Conservation (phyloP, 2,888 invertebrate genomes). For the Antheraea assamensis region DNA sequence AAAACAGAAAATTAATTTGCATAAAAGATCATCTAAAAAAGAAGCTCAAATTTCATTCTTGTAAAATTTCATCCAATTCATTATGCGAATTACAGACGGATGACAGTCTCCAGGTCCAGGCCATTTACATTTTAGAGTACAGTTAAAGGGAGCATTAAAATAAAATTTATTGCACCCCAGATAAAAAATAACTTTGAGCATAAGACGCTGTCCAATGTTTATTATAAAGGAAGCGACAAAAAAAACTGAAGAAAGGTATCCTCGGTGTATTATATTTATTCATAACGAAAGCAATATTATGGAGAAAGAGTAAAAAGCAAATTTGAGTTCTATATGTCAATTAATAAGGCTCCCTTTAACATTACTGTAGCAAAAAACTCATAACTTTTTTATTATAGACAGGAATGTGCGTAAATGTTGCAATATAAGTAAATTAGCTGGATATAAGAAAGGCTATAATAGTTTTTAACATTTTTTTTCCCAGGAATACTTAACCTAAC, state of each 20-base stretch:
- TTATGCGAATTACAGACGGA: conserved; percentile 51
- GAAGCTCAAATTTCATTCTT: neutral
- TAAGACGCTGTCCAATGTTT: conserved; percentile 64
- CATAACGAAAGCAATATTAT: conserved; percentile 73
- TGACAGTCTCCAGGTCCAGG: conserved; percentile 48
- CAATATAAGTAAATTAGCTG: neutral
- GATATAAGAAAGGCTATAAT: neutral
- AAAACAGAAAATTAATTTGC: neutral
- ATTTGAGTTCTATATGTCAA: conserved; percentile 7
- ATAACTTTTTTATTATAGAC: conserved; percentile 1
- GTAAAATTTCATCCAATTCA: conserved; percentile 42
- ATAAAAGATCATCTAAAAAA: neutral
- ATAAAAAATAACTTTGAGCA: conserved; percentile 60
- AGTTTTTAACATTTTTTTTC: conserved; percentile 2
- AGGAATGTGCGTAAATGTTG: neutral
- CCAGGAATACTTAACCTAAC: conserved; percentile 37
- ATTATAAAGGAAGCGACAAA: conserved; percentile 62
- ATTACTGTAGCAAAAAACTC: neutral
- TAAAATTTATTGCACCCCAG: conserved; percentile 65
- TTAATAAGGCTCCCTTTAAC: neutral
- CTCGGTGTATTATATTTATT: conserved; percentile 74
- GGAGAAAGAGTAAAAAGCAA: conserved; percentile 42
- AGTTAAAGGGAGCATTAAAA: conserved; percentile 59
- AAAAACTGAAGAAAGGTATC: conserved; percentile 58
- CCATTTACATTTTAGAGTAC: conserved; percentile 66